Conservation (phyloP, 2,797 vertebrate species). For the Clarias pachynema region DNA sequence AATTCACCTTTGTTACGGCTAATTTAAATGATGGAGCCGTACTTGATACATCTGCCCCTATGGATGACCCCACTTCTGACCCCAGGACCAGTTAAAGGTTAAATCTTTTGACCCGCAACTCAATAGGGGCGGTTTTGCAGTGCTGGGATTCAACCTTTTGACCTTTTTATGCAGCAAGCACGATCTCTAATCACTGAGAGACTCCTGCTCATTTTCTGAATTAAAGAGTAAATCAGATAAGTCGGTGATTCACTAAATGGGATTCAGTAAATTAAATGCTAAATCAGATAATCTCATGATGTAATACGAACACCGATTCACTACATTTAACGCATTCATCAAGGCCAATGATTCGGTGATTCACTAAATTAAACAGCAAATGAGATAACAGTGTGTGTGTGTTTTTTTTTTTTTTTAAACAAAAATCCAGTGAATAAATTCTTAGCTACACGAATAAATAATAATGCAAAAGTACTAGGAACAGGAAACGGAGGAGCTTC, state of each 20-base stretch:
- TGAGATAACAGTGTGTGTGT: not conserved
- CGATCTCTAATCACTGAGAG: not conserved
- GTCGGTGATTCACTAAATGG: not conserved
- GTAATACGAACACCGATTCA: not conserved
- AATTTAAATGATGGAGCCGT: too few species aligned
- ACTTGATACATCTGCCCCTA: not conserved
- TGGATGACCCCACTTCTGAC: not conserved
- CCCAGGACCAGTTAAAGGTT: not conserved
- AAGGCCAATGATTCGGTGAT: not conserved
- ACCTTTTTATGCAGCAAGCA: not conserved
- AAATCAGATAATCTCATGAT: not conserved
- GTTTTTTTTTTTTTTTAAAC: not conserved
- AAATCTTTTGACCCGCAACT: not conserved
- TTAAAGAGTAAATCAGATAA: not conserved
- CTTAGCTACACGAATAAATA: not conserved
- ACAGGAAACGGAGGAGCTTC: not conserved
- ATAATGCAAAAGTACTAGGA: too few species aligned
- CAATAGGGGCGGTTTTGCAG: not conserved
- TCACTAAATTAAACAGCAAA: not conserved
- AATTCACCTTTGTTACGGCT: not conserved
- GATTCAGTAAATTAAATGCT: not conserved
- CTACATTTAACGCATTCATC: constrained; percentile 16
- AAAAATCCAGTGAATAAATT: not conserved
- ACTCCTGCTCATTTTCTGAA: not conserved
- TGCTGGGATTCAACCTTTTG: not conserved